Base-by-base conservation (phyloP, 2,888 invertebrate species). In the Colostygia pectinataria region DNA sequence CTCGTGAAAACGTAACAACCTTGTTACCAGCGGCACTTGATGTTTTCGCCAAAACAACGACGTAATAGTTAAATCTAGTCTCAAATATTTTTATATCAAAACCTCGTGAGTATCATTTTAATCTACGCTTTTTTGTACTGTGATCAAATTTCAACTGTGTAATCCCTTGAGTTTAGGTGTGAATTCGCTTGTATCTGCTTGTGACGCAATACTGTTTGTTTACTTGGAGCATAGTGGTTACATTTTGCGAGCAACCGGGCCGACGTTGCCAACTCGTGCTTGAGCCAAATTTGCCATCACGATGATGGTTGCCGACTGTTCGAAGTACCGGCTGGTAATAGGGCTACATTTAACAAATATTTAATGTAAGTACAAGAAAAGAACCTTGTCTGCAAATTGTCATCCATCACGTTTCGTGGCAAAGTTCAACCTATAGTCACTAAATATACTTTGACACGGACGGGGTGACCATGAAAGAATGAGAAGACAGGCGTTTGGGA, bases 141-240 rank as follows among this genome's bases (percentile, higher is more conserved):
- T 55, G 29, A 65, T 69, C 37, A 3, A 44, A 40, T 66, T 58
- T 61, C 54, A 46, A 60, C 75, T 71, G 53, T 78, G 62, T 46
- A 10, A 0, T 27, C 23, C n/a, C n/a, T 31, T 18, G 39, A 8
- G 38, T 58, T 77, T 73, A 66, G 73, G 78, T 71, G 48, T 61
- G 66, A 55, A 75, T 75, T 80, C 38, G 71, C 61, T 45, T 63
- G 71, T 58, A 62, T 51, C 51, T 40, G 20, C 47, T 28, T 58
- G 69, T 88, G 87, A 86, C 85, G 85, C 80, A 88, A 86, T 74
- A 65, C 63, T 71, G 75, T 85, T 82, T 87, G 85, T 86, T 87
- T 86, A 84, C 85, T 73, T 74, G 72, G 71, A 71, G 70, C 67
- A 62, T 76, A 78, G 73, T 78, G 70, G 72, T 65, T 74, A 73